A percentile compares a stretch with the other conserved stretches of the same genome.
Conservation (phyloP, 1,140 invertebrate species). For the Drosophila lowei region DNA sequence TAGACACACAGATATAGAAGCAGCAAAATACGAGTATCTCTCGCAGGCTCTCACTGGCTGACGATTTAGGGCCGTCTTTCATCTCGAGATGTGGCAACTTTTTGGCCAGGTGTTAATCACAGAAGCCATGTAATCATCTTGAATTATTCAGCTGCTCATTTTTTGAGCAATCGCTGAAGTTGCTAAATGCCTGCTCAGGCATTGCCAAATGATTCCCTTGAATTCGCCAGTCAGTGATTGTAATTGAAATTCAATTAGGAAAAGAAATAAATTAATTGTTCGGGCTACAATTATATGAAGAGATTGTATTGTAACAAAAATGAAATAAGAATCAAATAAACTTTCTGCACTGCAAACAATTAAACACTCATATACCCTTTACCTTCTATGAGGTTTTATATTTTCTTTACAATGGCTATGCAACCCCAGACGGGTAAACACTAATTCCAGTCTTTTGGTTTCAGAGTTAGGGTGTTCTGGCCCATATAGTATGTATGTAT, state of each 20-base stretch:
- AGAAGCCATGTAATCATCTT: constrained; percentile 56
- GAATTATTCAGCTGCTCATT: constrained; percentile 47
- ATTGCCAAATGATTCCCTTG: constrained; percentile 26
- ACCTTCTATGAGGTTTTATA: too few relatives aligned
- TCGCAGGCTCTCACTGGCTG: constrained; percentile 55
- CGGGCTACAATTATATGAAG: too few relatives aligned
- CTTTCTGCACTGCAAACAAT: too few relatives aligned
- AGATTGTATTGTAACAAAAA: too few relatives aligned
- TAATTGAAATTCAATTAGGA: constrained; percentile 9
- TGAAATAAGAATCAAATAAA: too few relatives aligned
- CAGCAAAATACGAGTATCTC: constrained; percentile 24
- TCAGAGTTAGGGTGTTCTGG: too few relatives aligned
- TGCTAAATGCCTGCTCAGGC: constrained; percentile 41
- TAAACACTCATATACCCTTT: too few relatives aligned
- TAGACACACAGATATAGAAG: background rate
- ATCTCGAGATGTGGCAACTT: constrained; percentile 43
- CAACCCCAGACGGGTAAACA: too few relatives aligned
- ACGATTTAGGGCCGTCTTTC: constrained; percentile 23
- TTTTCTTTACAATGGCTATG: too few relatives aligned
- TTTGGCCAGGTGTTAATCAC: constrained; percentile 68
- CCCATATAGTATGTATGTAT: too few relatives aligned
- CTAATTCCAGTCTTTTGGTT: too few relatives aligned
- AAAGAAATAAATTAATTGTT: too few relatives aligned
- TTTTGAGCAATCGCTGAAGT: constrained; percentile 25
- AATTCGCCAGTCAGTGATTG: constrained; percentile 2